These are phyloP conservation scores for Athene noctua DNA, from an alignment of 2,113 vertebrate genomes.

Conservation along the genomic window DNA sequence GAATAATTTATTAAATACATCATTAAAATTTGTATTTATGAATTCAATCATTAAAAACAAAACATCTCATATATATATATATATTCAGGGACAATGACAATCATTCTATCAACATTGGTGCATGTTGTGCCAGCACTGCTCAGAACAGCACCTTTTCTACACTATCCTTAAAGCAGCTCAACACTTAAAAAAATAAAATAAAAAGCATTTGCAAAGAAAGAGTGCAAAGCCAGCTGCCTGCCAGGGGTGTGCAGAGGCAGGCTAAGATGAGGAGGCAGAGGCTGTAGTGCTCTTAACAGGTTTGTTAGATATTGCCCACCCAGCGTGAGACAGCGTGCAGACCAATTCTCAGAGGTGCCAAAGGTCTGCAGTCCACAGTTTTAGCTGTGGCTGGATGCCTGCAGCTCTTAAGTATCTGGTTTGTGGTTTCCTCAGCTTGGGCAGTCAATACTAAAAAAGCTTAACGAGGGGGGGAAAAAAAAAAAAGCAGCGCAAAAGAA, in stretches of 20 bases:
- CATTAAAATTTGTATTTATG: slow-evolving; percentile 63
- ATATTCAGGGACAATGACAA: neutral
- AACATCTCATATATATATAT: neutral
- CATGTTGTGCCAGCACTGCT: slow-evolving; percentile 21
- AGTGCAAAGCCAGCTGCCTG: slow-evolving; percentile 49
- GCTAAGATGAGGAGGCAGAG: neutral
- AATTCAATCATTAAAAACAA: slow-evolving; percentile 62
- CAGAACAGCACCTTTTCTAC: neutral
- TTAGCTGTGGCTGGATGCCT: neutral
- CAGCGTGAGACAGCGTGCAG: neutral
- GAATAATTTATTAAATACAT: slow-evolving; percentile 76
- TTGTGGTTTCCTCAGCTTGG: neutral
- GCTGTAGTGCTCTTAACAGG: neutral
- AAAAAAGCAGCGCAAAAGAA: neutral
- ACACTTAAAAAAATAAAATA: neutral
- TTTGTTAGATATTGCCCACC: neutral
- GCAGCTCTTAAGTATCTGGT: neutral
- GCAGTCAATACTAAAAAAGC: neutral
- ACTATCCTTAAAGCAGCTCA: slow-evolving; percentile 15
- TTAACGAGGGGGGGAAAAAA: neutral
- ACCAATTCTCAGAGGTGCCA: neutral
- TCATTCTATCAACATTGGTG: neutral
- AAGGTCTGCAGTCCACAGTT: neutral
- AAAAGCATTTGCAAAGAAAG: slow-evolving; percentile 43
- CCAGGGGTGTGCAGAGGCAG: neutral